Evolutionary conservation across 2,888 invertebrate species (phyloP).

Genomic region (Galerucella calmariensis): DNA sequence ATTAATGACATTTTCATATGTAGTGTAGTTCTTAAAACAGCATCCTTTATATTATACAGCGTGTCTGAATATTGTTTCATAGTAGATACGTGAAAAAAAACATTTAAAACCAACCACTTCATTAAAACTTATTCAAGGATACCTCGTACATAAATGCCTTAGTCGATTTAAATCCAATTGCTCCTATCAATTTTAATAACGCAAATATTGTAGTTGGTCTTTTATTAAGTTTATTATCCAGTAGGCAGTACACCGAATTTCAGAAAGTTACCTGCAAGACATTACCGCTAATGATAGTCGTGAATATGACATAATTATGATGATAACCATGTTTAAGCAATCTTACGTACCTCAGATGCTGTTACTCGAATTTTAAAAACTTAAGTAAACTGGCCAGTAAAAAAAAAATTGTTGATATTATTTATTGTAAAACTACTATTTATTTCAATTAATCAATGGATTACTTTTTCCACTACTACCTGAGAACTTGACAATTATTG

Average conservation of each 20-base stretch:
- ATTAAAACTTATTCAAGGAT: neutral
- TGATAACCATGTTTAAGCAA: slow-evolving; percentile 3
- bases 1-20: too few species aligned
- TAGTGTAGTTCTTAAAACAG: too few species aligned
- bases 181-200: slow-evolving; percentile 3
- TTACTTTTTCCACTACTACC: too few species aligned
- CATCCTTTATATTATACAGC: too few species aligned
- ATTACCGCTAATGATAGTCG: slow-evolving; percentile 2
- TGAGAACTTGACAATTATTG: too few species aligned
- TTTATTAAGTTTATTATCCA: slow-evolving; percentile 4
- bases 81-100: too few species aligned
- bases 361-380: neutral
- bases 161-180: neutral
- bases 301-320: neutral
- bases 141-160: neutral
- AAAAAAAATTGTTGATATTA: neutral
- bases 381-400: neutral
- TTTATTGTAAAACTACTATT: too few species aligned
- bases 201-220: neutral
- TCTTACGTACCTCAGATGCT: neutral
- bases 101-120: too few species aligned
- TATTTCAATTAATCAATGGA: too few species aligned
- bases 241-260: neutral
- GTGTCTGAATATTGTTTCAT: too few species aligned
- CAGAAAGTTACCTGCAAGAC: slow-evolving; percentile 4